Evolutionary conservation across 2,888 invertebrate species (phyloP), one percentile per base, ranked within the genome.

Genomic region (Pyrrhia umbra): DNA sequence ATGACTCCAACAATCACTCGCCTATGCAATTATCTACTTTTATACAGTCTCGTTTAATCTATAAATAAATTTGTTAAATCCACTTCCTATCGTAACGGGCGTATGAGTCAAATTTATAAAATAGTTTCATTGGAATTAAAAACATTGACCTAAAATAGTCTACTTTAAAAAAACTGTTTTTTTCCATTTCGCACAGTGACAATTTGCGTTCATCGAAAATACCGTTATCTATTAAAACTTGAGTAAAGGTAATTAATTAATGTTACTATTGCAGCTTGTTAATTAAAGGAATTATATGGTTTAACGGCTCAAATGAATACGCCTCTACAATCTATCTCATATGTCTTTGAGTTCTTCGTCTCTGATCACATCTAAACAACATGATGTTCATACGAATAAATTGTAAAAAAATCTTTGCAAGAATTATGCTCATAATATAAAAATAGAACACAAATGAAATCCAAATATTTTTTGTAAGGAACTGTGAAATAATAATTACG

Each of bases 21-120:
- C 18, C 46, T 58, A 59, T 54, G 51, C 59, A 73, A 49, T 58
- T 43, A 65, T 55, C 43, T 39, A 68, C 43, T 72, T 45, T 55
- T 65, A 50, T 40, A 55, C 25, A 51, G 18, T 63, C 47, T 47
- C 65, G 16, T 64, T 34, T 63, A 43, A 13, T 27, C 13, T 21
- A 45, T 46, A 55, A 72, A 50, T 56, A 65, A 34, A 52, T 39
- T 25, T 15, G 10, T 23, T 43, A 10, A 23, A 70, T 15, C 15
- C 2, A 62, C 65, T 68, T 72, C 72, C 66, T 68, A 16, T 45
- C 16, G 30, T 68, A 63, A 62, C 43, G n/a, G 51, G 71, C 66
- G 63, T 46, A 42, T n/a, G 67, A 68, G 45, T 15, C 21, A n/a
- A 16, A 47, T 34, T 27, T 20, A 20, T 47, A 59, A 68, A 43